Conservation (phyloP, 2,888 invertebrate species). For the Scaptomyza cyrtandrae region DNA sequence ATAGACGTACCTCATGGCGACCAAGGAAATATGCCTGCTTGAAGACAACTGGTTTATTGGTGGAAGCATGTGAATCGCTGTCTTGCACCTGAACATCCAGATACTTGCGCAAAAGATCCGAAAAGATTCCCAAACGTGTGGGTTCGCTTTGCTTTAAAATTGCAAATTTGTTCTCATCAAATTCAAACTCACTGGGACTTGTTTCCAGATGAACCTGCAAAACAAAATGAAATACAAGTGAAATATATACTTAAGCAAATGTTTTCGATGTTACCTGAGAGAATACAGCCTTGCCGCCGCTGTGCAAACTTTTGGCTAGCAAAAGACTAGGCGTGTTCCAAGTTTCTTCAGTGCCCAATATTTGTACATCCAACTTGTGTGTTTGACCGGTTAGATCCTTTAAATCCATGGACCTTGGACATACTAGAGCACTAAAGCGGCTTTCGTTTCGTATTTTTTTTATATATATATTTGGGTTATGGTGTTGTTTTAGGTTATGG, state of each 20-base stretch:
- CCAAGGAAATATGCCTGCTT: constrained; percentile 88
- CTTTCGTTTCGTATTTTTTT: constrained; percentile 70
- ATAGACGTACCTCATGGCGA: constrained; percentile 88
- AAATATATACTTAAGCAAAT: neutral
- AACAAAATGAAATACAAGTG: neutral
- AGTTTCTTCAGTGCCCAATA: constrained; percentile 93
- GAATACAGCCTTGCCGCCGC: constrained; percentile 91
- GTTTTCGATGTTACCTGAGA: constrained; percentile 87
- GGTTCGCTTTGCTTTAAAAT: constrained; percentile 88
- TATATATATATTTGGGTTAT: constrained; percentile 51
- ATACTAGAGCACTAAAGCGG: constrained; percentile 85
- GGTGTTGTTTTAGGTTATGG: constrained; percentile 44
- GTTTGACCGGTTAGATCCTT: constrained; percentile 85
- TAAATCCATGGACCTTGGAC: constrained; percentile 85
- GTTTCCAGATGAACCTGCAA: constrained; percentile 92
- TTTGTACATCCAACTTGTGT: constrained; percentile 90
- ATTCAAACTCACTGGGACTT: constrained; percentile 89
- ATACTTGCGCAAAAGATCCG: constrained; percentile 90
- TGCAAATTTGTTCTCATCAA: constrained; percentile 86
- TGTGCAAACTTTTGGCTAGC: constrained; percentile 88
- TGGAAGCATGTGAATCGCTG: neutral
- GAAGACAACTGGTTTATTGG: constrained; percentile 86
- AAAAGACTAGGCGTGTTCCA: constrained; percentile 94
- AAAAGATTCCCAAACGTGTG: constrained; percentile 91
- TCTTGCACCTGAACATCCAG: constrained; percentile 84